Evolutionary conservation across 2,888 invertebrate species (phyloP), one percentile per base, ranked within the genome.

Genomic region (Epistrophe eligans): DNA sequence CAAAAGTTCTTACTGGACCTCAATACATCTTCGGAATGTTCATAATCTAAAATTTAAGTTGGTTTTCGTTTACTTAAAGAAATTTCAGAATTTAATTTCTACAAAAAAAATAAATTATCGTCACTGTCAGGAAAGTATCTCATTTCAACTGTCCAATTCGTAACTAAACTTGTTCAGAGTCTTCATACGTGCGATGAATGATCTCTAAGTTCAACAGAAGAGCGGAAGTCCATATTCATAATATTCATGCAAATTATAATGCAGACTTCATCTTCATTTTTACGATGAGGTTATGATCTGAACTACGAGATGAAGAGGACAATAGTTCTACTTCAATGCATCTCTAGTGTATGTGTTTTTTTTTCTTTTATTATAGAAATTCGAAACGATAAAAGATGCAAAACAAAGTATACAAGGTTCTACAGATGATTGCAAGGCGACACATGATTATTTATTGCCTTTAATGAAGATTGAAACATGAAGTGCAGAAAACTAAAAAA

Each of bases 201-300:
- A 52, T 45, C 15, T 32, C 9, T 58, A 38, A 67, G 60, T 73
- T 83, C 60, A 55, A 57, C 32, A 32, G 40, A 67, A 64, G 32
- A 79, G 58, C 79, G 84, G 79, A 84, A 72, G 76, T 76, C 50
- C 64, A 79, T 79, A 84, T 76, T 57, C 64, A 79, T 79, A 84
- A 84, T 74, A 55, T 62, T 48, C 13, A 79, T 55, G 70, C 74
- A 35, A 0, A 35, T 45, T 40, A 79, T 79, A 84, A 83, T 79
- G 55, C 13, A 64, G 57, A 70, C 73, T 70, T 77, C 5, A 38
- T 38, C 17, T 38, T 35, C n/a, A 2, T 57, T 35, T 17, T 17
- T 17, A 0, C 1, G 17, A 58, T 35, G 58, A 35, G 17, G 17
- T 58, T 58, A 38, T 35, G 17, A 58, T 35, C 35, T 38, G 35